phyloP scores from a whole-genome alignment of 2,113 vertebrate genomes.

The Mesitornis unicolor region DNA sequence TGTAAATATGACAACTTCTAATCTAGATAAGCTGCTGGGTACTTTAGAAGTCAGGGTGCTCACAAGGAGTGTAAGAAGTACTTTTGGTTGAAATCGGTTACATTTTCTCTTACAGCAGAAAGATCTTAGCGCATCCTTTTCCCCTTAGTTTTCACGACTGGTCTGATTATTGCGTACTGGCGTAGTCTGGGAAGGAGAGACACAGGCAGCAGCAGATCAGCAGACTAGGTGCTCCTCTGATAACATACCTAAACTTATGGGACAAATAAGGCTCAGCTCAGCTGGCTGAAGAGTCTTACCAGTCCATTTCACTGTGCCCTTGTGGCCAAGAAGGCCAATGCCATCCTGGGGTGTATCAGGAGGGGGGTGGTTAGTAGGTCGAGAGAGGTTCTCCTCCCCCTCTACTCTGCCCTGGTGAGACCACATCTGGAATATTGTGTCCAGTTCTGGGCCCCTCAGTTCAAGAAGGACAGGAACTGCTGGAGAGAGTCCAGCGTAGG shows the following conservation, averaged over 20 bases:
- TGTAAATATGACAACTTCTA: background rate
- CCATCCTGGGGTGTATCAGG: no score
- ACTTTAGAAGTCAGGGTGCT: background rate
- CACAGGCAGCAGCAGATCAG: background rate
- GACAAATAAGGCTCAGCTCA: background rate
- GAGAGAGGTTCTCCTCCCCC: no score
- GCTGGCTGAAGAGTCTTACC: background rate
- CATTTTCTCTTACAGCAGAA: accelerated
- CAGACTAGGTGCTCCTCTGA: background rate
- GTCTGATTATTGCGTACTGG: background rate
- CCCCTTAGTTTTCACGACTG: background rate
- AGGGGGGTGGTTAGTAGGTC: no score
- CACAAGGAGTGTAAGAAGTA: background rate
- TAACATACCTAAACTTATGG: background rate
- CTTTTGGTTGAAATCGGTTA: background rate
- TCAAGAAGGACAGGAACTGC: no score
- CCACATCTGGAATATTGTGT: no score
- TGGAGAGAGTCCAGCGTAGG: no score
- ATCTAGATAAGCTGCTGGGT: accelerated
- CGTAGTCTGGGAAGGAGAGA: background rate
- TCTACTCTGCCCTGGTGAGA: no score
- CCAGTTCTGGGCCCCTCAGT: no score
- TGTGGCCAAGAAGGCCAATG: no score
- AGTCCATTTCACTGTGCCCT: no score
- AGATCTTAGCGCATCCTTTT: background rate